A percentile compares a stretch with the other conserved stretches of the same genome.
phyloP scores from a whole-genome alignment of 2,113 vertebrate genomes.

The Speoplatyrhinus poulsoni region DNA sequence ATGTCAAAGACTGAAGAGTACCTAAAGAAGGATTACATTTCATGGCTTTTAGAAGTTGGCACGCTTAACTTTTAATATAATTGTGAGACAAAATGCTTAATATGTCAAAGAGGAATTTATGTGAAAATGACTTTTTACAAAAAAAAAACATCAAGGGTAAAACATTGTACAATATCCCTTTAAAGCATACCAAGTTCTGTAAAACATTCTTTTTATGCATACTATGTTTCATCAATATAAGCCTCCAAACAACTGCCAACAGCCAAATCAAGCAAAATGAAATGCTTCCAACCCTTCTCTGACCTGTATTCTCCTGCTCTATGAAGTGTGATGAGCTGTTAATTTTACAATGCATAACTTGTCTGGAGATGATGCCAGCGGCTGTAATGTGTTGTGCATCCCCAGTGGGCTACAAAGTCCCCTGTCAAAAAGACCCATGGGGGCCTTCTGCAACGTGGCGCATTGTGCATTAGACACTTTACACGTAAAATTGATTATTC shows the following conservation, averaged over 20 bases:
- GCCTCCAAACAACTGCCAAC: background rate
- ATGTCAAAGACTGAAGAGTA: no score
- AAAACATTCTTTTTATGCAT: background rate
- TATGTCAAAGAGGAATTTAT: no score
- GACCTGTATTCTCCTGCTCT: constrained; percentile 45
- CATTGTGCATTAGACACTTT: constrained; percentile 36
- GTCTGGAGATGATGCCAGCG: constrained; percentile 45
- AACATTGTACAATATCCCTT: no score
- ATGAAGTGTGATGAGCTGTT: constrained; percentile 51
- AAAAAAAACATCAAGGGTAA: no score
- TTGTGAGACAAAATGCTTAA: no score
- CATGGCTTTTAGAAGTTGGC: no score
- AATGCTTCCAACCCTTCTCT: constrained; percentile 35
- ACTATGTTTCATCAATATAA: background rate
- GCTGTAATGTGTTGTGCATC: constrained; percentile 49
- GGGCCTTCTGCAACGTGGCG: constrained; percentile 34
- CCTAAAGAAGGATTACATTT: no score
- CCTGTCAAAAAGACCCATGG: constrained; percentile 42
- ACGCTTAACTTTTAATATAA: no score
- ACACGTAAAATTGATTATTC: constrained; percentile 31
- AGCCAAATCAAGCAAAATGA: constrained; percentile 3
- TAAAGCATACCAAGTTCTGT: background rate
- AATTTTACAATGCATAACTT: constrained; percentile 45
- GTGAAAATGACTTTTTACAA: no score
- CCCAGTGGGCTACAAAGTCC: constrained; percentile 44